Percentiles rank a stretch among this genome's conserved stretches.
Evolutionary conservation across 2,113 vertebrate species (phyloP).

Genomic region (Thunnus maccoyii): DNA sequence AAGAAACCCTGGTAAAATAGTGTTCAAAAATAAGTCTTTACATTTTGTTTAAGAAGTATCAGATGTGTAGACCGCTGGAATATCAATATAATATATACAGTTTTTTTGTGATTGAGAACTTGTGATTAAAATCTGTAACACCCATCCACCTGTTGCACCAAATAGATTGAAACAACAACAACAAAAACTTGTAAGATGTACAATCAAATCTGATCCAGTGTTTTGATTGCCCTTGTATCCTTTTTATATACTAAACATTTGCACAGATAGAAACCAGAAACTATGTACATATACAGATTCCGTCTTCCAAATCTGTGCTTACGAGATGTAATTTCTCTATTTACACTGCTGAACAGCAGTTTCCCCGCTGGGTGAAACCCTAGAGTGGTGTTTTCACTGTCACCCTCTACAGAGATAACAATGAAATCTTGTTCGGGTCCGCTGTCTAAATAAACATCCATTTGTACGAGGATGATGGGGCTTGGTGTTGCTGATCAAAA

Average conservation of each 20-base stretch:
- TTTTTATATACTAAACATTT: conserved; percentile 36
- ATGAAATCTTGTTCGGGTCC: conserved; percentile 44
- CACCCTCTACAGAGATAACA: conserved; percentile 65
- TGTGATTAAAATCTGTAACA: neutral
- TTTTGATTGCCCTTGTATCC: neutral
- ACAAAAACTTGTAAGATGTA: too few relatives aligned
- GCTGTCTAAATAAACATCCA: conserved; percentile 67
- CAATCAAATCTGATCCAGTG: neutral
- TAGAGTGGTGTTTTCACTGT: conserved; percentile 71
- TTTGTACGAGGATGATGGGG: conserved; percentile 19
- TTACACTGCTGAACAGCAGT: conserved; percentile 55
- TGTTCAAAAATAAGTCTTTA: neutral
- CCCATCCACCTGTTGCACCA: neutral
- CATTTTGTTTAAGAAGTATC: neutral
- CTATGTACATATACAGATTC: conserved; percentile 28
- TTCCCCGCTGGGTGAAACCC: conserved; percentile 54
- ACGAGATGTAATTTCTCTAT: conserved; percentile 58
- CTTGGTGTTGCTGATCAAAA: conserved; percentile 58
- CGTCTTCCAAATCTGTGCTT: conserved; percentile 36
- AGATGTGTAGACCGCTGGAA: neutral
- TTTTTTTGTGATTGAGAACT: neutral
- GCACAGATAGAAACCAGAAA: conserved; percentile 32
- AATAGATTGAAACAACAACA: neutral
- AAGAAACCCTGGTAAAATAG: neutral
- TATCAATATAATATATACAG: neutral